Evolutionary conservation across 2,888 invertebrate genomes (phyloP), one percentile per base, ranked within the genome.

Genomic region (Sarcophaga subvicina): DNA sequence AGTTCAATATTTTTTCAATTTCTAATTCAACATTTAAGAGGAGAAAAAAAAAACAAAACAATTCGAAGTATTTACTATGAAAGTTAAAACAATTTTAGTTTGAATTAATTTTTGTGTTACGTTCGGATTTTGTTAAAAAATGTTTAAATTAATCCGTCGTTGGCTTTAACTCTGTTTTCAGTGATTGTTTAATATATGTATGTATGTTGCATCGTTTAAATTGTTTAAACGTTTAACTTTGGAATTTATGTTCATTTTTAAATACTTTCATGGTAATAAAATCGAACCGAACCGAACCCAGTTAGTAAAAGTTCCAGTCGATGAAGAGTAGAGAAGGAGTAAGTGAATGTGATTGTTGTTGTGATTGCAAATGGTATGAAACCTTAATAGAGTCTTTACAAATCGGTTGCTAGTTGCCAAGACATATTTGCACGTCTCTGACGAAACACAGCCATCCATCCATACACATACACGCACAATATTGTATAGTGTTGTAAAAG

Each of bases 351-450:
- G 17, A 14, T 14, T 54, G 54, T 54, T 4, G 60, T 14, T 47
- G 63, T 54, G 59, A 76, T 47, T 76, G 45, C 25, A 25, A 70
- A 63, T 76, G 64, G 12, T 12, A 20, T 25, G 64, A 64, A 25
- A 14, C 25, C 62, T 73, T 77, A 75, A 78, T 78, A 67, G 59
- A 80, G 73, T 70, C 80, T 69, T 83, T 66, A 78, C 80, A 70
- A 86, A 80, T 86, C 49, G 60, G 62, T 78, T 75, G 78, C 66
- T 79, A 60, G 45, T 37, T 76, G 49, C 63, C 79, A 80, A 54
- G 72, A 83, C 83, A 86, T 86, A 77, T 78, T 83, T 86, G 83
- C 86, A 86, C 86, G 86, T 86, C 73, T 72, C 14, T 62, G 62
- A 17, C n/a, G 17, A 62, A 20, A 62, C 62, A 59, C 22, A 54